Percentiles rank a stretch among this genome's conserved stretches.
Conservation (phyloP, 2,113 vertebrate species). For the Bufo bufo region DNA sequence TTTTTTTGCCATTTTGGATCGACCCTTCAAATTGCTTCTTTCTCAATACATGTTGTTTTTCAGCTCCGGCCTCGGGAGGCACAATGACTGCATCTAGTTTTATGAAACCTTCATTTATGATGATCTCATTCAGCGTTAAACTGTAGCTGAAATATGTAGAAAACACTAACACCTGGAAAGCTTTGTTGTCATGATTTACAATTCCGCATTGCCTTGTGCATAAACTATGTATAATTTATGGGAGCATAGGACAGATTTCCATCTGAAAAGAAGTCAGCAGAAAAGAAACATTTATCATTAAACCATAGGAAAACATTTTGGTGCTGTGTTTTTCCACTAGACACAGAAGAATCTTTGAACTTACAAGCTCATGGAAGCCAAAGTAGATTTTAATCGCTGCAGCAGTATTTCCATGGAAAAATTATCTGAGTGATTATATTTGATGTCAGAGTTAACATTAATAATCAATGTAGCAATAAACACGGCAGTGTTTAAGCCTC, state of each 20-base stretch:
- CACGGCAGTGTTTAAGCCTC: too few relatives aligned
- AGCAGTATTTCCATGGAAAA: background rate
- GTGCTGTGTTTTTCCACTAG: background rate
- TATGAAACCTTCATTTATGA: too few relatives aligned
- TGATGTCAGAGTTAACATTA: too few relatives aligned
- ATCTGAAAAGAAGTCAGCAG: background rate
- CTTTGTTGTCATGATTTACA: background rate
- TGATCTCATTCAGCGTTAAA: background rate
- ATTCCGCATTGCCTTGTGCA: background rate
- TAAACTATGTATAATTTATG: slow-evolving; percentile 33
- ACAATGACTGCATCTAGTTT: too few relatives aligned
- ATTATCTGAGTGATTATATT: background rate
- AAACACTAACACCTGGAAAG: slow-evolving; percentile 2
- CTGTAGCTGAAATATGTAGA: background rate
- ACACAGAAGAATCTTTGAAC: background rate
- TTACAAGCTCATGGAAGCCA: background rate
- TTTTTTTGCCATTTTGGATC: background rate
- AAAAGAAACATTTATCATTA: slow-evolving; percentile 7
- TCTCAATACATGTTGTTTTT: slow-evolving; percentile 1
- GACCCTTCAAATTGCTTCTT: background rate
- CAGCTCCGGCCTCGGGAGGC: background rate
- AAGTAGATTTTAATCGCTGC: background rate
- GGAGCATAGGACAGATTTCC: background rate
- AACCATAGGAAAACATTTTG: background rate
- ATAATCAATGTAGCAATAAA: too few relatives aligned